phyloP scores from a whole-genome alignment of 2,113 vertebrate species.

The Caloenas nicobarica region DNA sequence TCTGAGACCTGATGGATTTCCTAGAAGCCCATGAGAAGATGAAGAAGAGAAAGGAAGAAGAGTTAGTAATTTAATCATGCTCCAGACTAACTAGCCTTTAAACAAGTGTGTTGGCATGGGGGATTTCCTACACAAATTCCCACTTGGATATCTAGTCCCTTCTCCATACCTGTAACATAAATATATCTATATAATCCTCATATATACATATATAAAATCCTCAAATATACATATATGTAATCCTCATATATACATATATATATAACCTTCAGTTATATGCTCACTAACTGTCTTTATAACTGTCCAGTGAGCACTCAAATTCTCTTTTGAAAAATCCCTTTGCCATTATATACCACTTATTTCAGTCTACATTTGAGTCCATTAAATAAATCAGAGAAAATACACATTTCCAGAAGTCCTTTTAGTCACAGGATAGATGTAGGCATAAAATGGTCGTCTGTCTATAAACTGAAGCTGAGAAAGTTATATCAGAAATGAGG shows the following conservation, averaged over 20 bases:
- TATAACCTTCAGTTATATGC: not conserved
- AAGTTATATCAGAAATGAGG: conserved; percentile 29
- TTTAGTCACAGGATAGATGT: not conserved
- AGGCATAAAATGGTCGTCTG: not conserved
- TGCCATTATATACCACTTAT: not conserved
- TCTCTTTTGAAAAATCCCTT: not conserved
- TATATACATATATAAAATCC: too few relatives aligned
- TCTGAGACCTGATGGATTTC: not conserved
- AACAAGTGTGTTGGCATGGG: not conserved
- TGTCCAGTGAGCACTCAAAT: not conserved
- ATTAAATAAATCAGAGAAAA: conserved; percentile 7
- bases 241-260: too few relatives aligned
- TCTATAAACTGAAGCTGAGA: conserved; percentile 32
- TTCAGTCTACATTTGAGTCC: not conserved
- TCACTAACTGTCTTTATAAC: not conserved
- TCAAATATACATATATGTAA: not conserved
- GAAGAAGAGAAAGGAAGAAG: not conserved
- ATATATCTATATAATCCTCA: not conserved
- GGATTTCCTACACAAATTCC: not conserved
- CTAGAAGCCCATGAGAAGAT: not conserved
- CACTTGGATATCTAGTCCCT: not conserved
- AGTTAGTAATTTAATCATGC: not conserved
- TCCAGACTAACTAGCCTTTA: not conserved
- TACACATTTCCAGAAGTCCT: not conserved
- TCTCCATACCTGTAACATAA: not conserved